These are phyloP conservation scores for Masticophis lateralis DNA, from an alignment of 2,797 vertebrate species.

Conservation along the genomic window DNA sequence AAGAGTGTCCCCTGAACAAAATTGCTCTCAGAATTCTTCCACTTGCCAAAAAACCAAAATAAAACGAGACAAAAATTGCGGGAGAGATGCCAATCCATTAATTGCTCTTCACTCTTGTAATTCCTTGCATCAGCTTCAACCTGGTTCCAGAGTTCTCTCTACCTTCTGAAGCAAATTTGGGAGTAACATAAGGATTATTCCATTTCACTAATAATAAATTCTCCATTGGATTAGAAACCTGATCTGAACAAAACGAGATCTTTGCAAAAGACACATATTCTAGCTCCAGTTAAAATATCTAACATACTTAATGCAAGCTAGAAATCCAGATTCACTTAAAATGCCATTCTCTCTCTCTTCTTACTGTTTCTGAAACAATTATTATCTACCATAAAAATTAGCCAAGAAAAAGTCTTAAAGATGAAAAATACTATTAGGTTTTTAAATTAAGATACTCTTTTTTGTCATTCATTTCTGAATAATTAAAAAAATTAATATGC, in stretches of 20 bases:
- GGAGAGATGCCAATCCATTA: neutral
- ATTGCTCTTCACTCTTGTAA: no score
- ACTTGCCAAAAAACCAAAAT: neutral
- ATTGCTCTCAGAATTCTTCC: neutral
- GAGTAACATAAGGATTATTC: neutral
- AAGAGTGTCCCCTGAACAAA: neutral
- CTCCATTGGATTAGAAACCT: neutral
- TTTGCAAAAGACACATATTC: neutral
- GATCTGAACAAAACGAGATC: neutral
- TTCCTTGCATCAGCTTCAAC: neutral
- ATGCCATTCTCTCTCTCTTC: neutral
- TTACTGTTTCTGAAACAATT: neutral
- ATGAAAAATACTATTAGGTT: neutral
- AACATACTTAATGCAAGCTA: neutral
- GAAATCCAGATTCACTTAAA: neutral
- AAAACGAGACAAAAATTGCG: neutral
- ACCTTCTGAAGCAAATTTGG: neutral
- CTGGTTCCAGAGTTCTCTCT: neutral
- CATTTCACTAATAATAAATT: neutral
- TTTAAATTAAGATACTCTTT: neutral
- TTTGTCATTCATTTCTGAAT: neutral
- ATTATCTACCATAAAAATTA: neutral
- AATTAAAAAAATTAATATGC: neutral
- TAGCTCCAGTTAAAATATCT: neutral
- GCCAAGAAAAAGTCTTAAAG: neutral